These are phyloP conservation scores for Erpornis zantholeuca DNA, from an alignment of 2,113 vertebrate species.

Conservation along the genomic window DNA sequence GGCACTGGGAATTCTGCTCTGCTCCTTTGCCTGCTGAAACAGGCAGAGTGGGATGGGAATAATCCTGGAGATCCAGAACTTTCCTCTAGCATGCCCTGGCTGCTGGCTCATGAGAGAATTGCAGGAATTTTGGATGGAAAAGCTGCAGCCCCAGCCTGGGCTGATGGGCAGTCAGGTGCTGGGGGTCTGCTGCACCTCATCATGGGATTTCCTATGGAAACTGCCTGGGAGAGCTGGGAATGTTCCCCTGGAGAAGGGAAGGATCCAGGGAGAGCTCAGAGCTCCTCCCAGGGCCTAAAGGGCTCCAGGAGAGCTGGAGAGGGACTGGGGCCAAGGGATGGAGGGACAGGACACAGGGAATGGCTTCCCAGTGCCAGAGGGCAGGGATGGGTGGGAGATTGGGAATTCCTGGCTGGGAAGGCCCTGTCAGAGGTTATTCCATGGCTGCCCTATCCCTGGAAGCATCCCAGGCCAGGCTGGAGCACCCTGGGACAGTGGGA, in stretches of 20 bases:
- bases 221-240: not conserved
- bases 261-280: not conserved
- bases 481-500: no score
- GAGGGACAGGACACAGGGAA: not conserved
- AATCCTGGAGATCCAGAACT: accelerated
- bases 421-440: not conserved
- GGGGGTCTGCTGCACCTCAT: not conserved
- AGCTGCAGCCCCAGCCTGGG: accelerated
- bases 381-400: accelerated
- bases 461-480: no score
- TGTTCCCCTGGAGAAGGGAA: not conserved
- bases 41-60: accelerated
- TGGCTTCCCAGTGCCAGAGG: not conserved
- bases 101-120: accelerated
- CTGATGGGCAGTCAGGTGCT: accelerated
- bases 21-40: accelerated
- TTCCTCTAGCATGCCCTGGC: accelerated
- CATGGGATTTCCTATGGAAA: accelerated
- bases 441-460: no score
- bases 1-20: not conserved
- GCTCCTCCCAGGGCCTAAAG: not conserved
- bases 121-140: accelerated
- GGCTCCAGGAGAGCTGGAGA: not conserved
- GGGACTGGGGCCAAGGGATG: not conserved
- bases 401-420: not conserved